A percentile compares a stretch with the other conserved stretches of the same genome.
phyloP scores from a whole-genome alignment of 2,113 vertebrate species.

The Nothoprocta pentlandii region DNA sequence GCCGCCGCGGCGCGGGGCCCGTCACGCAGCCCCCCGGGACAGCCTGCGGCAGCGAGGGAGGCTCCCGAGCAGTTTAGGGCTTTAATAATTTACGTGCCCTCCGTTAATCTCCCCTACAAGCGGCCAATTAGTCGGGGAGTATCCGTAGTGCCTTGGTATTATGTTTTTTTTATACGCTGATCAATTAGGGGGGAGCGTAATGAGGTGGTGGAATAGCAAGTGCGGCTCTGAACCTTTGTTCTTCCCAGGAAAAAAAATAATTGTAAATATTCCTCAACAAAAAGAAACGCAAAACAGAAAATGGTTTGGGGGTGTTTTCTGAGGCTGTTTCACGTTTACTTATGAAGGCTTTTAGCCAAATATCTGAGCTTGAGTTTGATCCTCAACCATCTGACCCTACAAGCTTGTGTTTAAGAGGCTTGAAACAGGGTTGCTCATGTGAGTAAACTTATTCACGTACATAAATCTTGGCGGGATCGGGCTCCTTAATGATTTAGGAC shows the following conservation, averaged over 20 bases:
- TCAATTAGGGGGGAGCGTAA: conserved; percentile 75
- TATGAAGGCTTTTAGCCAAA: neutral
- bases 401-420: neutral
- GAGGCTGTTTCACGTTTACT: neutral
- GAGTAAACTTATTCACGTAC: conserved; percentile 40
- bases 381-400: neutral
- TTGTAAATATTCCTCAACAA: neutral
- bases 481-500: conserved; percentile 56
- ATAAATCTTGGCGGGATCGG: conserved; percentile 56
- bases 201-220: conserved; percentile 72
- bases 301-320: neutral
- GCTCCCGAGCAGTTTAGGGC: conserved; percentile 75
- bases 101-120: conserved; percentile 79
- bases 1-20: conserved; percentile 16
- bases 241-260: neutral
- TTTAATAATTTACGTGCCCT: conserved; percentile 85
- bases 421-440: conserved; percentile 36
- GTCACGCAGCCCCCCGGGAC: conserved; percentile 31
- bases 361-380: conserved; percentile 32
- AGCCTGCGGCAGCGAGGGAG: conserved; percentile 57
- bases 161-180: conserved; percentile 61
- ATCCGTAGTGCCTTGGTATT: conserved; percentile 29
- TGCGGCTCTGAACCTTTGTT: conserved; percentile 63
- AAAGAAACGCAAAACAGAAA: neutral
- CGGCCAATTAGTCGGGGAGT: conserved; percentile 72